Evolutionary conservation across 2,888 invertebrate species (phyloP), one percentile per base, ranked within the genome.

Genomic region (Idaea aversata): DNA sequence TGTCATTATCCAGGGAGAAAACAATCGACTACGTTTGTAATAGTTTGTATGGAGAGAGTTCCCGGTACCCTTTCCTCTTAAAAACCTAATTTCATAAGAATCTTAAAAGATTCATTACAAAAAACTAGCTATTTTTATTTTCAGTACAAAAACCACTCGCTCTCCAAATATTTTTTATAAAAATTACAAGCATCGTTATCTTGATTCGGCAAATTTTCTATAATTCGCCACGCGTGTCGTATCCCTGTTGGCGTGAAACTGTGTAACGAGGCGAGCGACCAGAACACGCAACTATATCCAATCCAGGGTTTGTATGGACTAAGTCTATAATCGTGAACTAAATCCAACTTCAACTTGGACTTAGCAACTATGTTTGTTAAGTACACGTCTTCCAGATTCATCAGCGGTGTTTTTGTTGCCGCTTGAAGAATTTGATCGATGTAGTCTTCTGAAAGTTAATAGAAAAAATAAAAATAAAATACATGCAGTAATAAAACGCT

Each of bases 331-430:
- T 94, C 94, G 74, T 95, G 94, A 4, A 91, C 88, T 60, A 95
- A 80, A 5, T 84, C 87, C 10, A 95, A 86, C 0, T 93, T 89
- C 3, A 95, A 78, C 1, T 70, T 68, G 62, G 90, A 88, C 69
- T 93, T 91, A 0, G 95, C 95, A 1, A 96, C 94, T 6, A 96
- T 86, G 15, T 96, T 95, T 0, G 96, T 96, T n/a, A 95, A 91
- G 79, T 94, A 96, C 0, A 96, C 94, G 77, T 97, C 96, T 83
- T 97, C 96, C 63, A 96, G 83, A 68, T 95, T 95, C 5, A 96
- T 88, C 68, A 95, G 90, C 0, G 95, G 95, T 36, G 94, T 93
- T 38, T 88, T 81, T 64, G 93, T 83, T 0, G 95, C 94, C 0
- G 90, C 87, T n/a, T 88, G 79, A 62, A 94, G 91, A 6, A 96